Conservation (phyloP, 2,888 invertebrate genomes). For the Nipponacmea schrenckii region DNA sequence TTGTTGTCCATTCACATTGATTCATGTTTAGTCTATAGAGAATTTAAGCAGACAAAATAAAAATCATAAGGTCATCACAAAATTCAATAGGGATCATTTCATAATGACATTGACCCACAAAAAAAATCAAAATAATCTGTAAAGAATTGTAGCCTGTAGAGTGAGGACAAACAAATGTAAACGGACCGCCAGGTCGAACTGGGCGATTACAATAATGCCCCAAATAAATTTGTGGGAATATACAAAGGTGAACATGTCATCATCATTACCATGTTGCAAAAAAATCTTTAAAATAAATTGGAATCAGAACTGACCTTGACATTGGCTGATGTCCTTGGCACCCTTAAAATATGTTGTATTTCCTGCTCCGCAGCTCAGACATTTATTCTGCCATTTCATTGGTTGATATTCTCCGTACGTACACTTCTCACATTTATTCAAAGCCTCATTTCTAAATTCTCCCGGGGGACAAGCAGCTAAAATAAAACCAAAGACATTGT, state of each 20-base stretch:
- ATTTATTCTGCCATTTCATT: constrained; percentile 20
- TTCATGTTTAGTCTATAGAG: too few species aligned
- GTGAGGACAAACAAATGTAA: too few species aligned
- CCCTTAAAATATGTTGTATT: constrained; percentile 16
- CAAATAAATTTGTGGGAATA: too few species aligned
- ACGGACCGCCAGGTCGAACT: too few species aligned
- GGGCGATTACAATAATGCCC: too few species aligned
- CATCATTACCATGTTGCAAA: background rate
- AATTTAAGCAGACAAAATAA: too few species aligned
- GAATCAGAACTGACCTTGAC: background rate
- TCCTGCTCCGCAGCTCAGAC: constrained; percentile 15
- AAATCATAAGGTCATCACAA: too few species aligned
- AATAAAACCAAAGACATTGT: constrained; percentile 6
- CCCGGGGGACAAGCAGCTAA: constrained; percentile 31
- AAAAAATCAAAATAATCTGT: too few species aligned
- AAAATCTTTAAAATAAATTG: background rate
- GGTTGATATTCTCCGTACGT: constrained; percentile 28
- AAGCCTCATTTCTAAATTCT: background rate
- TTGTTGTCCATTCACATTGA: too few species aligned
- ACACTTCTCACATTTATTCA: constrained; percentile 24
- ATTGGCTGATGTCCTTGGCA: constrained; percentile 3
- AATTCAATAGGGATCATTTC: too few species aligned
- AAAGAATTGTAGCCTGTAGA: too few species aligned
- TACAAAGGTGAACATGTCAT: background rate
- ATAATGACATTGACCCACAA: too few species aligned